Evolutionary conservation across 2,113 vertebrate genomes (phyloP).

Genomic region (Ifrita kowaldi): DNA sequence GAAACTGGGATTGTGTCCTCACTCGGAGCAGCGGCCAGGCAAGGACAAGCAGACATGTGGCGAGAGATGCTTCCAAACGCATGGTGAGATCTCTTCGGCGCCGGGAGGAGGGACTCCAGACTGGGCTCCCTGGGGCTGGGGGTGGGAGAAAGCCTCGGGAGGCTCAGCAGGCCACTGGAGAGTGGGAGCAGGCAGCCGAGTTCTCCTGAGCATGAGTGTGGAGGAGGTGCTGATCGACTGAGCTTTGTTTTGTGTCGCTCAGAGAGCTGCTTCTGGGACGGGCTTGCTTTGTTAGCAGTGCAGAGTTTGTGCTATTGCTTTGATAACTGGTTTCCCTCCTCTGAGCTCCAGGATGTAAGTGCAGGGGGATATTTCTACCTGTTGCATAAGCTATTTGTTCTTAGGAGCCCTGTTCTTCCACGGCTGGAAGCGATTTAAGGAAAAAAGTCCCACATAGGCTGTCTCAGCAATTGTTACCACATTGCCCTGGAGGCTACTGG

Average conservation of each 20-base stretch:
- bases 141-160: background rate
- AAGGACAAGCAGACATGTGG: conserved; percentile 34
- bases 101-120: background rate
- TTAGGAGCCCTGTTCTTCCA: background rate
- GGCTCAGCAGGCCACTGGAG: background rate
- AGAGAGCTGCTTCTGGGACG: background rate
- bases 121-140: fast-evolving
- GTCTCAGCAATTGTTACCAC: background rate
- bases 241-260: background rate
- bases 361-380: background rate
- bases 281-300: background rate
- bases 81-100: conserved; percentile 4
- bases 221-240: background rate
- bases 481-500: background rate
- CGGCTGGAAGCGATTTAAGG: background rate
- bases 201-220: background rate
- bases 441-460: background rate
- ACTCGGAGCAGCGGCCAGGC: background rate
- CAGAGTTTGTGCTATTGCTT: background rate
- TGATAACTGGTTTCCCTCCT: background rate
- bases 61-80: background rate
- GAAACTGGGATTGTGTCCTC: background rate
- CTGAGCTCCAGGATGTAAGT: background rate
- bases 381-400: background rate
- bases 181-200: background rate